A percentile compares a stretch with the other conserved stretches of the same genome.
These are phyloP conservation scores for Cherax destructor DNA, from an alignment of 1,140 invertebrate species.

Conservation along the genomic window DNA sequence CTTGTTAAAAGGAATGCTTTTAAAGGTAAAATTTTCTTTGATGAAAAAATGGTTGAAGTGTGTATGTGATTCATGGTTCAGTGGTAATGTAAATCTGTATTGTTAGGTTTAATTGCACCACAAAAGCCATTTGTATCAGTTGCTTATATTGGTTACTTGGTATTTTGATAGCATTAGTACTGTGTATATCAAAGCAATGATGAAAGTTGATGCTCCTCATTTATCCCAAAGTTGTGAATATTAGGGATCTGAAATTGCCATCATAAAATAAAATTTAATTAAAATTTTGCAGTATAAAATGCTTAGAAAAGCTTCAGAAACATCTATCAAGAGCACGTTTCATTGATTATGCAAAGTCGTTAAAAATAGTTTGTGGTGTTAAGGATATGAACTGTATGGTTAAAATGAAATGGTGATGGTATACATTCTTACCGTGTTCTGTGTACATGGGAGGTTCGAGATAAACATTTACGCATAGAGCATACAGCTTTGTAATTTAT, in stretches of 20 bases:
- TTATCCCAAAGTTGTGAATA: background rate
- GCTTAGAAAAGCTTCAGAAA: conserved; percentile 10
- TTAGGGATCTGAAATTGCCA: background rate
- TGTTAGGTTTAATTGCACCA: conserved; percentile 12
- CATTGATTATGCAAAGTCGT: background rate
- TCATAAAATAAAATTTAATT: background rate
- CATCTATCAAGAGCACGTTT: background rate
- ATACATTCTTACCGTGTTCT: conserved; percentile 20
- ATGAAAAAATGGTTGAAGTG: background rate
- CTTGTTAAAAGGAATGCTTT: background rate
- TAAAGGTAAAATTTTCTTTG: background rate
- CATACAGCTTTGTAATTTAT: conserved; percentile 29
- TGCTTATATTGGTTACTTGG: background rate
- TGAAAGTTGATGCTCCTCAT: background rate
- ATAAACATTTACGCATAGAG: conserved; percentile 17
- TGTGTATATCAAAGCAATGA: background rate
- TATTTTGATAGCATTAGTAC: conserved; percentile 28
- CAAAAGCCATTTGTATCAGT: conserved; percentile 1
- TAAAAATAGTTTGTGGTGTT: conserved; percentile 25
- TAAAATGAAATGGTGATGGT: conserved; percentile 13
- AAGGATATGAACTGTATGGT: background rate
- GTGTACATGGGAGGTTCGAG: background rate
- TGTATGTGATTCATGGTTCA: background rate
- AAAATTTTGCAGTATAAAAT: background rate
- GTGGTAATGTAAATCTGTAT: background rate